Evolutionary conservation across 1,140 invertebrate species (phyloP), one percentile per base, ranked within the genome.

Genomic region (Ceratosolen fusciceps): DNA sequence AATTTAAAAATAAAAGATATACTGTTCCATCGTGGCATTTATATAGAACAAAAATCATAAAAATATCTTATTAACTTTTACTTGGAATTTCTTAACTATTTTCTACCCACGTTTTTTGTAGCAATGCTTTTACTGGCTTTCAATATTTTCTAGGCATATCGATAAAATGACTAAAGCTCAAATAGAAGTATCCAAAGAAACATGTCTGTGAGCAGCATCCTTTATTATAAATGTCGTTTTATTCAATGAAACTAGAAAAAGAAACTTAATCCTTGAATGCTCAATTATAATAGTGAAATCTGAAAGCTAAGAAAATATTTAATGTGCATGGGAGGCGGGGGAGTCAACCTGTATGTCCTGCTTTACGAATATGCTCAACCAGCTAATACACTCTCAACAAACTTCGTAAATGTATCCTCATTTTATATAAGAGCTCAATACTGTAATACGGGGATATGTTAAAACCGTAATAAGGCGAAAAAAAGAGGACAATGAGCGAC

Each of bases 191-290:
- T n/a, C n/a, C n/a, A n/a, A n/a, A n/a, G n/a, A n/a, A n/a, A n/a
- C n/a, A n/a, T n/a, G n/a, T n/a, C n/a, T n/a, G n/a, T n/a, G n/a
- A n/a, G n/a, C n/a, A n/a, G n/a, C n/a, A 43, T 43, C 12, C 12
- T 43, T 12, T 43, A 43, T 5, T 43, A 43, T 43, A 12, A 12
- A 5, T 43, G 39, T 7, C 39, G 12, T 43, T 43, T 43, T 43
- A 54, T n/a, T 4, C n/a, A 54, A 84, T 85, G 79, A 83, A 85
- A 86, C 83, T 83, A 86, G 87, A 87, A 87, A 86, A 86, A 86
- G 83, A 83, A 81, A 85, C 5, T 84, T 87, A 86, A 87, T 87
- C 80, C 83, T 85, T 81, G 77, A 74, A 82, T 79, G 82, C 78
- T 79, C 73, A 70, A 29, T 72, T 1, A 16, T 16, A n/a, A n/a